phyloP scores from a whole-genome alignment of 92 coral and sea anemone genomes.

The Hydrozoanthus gracilis region DNA sequence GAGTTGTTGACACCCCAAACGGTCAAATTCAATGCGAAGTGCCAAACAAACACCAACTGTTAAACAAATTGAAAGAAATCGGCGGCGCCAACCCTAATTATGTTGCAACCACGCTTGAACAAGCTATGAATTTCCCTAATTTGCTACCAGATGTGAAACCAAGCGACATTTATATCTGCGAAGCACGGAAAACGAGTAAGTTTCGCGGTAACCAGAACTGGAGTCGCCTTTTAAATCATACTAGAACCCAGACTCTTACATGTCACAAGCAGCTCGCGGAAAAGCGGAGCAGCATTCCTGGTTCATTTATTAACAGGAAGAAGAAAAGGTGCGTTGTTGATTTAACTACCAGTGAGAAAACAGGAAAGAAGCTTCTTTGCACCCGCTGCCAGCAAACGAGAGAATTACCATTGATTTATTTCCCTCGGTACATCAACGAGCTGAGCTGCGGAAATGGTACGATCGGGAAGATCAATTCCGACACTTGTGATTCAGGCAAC shows the following conservation, averaged over 20 bases:
- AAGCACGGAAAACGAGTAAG: not conserved
- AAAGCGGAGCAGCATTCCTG: not conserved
- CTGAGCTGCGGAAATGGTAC: conserved; percentile 1
- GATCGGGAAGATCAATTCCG: not conserved
- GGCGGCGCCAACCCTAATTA: conserved; percentile 33
- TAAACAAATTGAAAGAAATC: conserved; percentile 18
- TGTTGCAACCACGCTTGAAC: conserved; percentile 24
- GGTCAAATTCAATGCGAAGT: conserved; percentile 11
- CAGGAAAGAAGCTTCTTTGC: not conserved
- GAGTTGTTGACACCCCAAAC: not conserved
- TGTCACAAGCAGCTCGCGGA: not conserved
- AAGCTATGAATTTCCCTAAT: conserved; percentile 14
- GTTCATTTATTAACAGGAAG: not conserved
- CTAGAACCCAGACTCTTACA: not conserved
- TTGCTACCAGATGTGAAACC: conserved; percentile 26
- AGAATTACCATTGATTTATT: not conserved
- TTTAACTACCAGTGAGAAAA: not conserved
- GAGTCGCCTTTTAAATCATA: not conserved
- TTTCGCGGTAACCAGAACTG: too few species aligned
- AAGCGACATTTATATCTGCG: not conserved
- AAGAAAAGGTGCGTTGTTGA: not conserved
- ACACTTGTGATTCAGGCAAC: not conserved
- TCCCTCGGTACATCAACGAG: conserved; percentile 2
- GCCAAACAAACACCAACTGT: conserved; percentile 13
- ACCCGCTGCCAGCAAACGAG: conserved; percentile 31